Conservation (phyloP, 2,113 vertebrate genomes). For the Zosterops borbonicus region DNA sequence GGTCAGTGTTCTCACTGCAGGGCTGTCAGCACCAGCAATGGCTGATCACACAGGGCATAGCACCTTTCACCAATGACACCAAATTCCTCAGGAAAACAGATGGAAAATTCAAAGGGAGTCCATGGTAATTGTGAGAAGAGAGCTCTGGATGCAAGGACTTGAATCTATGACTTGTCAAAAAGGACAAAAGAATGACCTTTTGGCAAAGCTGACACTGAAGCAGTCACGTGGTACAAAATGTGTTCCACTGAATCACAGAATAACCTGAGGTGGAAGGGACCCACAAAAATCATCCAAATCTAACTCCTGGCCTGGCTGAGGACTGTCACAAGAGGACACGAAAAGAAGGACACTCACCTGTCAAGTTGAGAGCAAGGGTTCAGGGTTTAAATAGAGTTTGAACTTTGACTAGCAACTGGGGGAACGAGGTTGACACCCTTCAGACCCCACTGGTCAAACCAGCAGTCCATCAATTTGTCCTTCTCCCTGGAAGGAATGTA, state of each 20-base stretch:
- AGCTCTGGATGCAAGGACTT: not conserved
- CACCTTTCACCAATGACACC: not conserved
- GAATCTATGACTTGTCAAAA: not conserved
- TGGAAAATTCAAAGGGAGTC: not conserved
- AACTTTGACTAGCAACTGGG: too few relatives aligned
- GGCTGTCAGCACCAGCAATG: not conserved
- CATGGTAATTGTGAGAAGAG: accelerated
- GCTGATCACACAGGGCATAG: accelerated
- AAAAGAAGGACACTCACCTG: too few relatives aligned
- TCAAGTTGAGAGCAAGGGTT: too few relatives aligned
- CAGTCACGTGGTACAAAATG: accelerated
- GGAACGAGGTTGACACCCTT: too few relatives aligned
- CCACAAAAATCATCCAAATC: not conserved
- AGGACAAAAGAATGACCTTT: not conserved
- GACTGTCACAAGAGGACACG: too few relatives aligned
- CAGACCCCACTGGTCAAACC: too few relatives aligned
- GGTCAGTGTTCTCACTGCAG: not conserved
- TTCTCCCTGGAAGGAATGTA: too few relatives aligned
- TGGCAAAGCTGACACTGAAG: not conserved
- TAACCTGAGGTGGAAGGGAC: accelerated
- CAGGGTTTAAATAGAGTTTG: too few relatives aligned
- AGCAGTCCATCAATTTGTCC: too few relatives aligned
- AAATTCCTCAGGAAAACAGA: not conserved
- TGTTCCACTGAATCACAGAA: not conserved
- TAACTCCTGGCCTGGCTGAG: not conserved